Evolutionary conservation across 2,797 vertebrate genomes (phyloP), one percentile per base, ranked within the genome.

Genomic region (Pipistrellus pygmaeus): DNA sequence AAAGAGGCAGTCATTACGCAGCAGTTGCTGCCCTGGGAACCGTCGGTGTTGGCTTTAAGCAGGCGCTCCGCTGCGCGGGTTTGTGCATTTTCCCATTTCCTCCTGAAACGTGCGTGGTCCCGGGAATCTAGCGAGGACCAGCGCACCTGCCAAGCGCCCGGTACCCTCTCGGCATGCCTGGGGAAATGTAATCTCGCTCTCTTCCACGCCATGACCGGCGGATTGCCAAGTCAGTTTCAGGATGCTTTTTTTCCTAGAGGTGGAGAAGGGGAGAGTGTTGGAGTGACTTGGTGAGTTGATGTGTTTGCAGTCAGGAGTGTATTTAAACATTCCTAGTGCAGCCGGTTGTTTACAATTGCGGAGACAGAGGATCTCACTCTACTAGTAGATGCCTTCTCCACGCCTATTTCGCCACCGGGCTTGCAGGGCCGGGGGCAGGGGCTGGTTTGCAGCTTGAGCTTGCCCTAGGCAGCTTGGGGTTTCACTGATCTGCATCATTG

Each of bases 211-310:
- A 41, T 48, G 68, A 85, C 30, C 6, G 38, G 93, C 77, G 5
- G 71, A 35, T 88, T 87, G 90, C 73, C 91, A 91, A 76, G 90
- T 91, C 87, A 91, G 57, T 94, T 97, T 95, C 86, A 95, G 85
- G 95, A 84, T 90, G 87, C 75, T 94, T 94, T 96, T 96, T 96
- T 96, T 84, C 94, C 72, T 96, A 83, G 86, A 69, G 72, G 92
- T 88, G 41, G 51, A 53, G 76, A 93, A 91, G 51, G 55, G 78
- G 60, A 84, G 81, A 85, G 32, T 91, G 77, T 86, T 90, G 93
- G 89, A 13, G 69, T 91, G 88, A 95, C 87, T 97, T 90, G 69
- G 89, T 94, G 81, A 97, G 93, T 90, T 78, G 69, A 94, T 96
- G 62, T 93, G 69, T 91, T 96, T 64, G 78, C 73, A 87, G 85